These are phyloP conservation scores for Origma solitaria DNA, from an alignment of 2,113 vertebrate genomes.

Conservation along the genomic window DNA sequence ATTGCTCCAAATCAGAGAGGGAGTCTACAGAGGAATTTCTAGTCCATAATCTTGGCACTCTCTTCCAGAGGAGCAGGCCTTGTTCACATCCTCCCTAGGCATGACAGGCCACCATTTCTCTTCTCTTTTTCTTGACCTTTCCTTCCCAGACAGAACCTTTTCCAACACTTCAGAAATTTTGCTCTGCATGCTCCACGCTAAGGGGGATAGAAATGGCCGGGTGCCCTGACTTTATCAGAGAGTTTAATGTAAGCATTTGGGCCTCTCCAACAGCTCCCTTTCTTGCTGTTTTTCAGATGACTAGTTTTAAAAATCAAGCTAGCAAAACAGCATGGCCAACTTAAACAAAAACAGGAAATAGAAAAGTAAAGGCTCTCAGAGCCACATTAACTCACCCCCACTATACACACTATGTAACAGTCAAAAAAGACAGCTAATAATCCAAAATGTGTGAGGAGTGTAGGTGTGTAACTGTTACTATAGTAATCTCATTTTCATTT, in stretches of 20 bases:
- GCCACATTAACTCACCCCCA: neutral
- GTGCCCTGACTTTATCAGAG: neutral
- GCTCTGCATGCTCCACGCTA: neutral
- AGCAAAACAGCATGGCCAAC: conserved; percentile 1
- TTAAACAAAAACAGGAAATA: conserved; percentile 46
- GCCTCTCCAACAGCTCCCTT: neutral
- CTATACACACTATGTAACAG: neutral
- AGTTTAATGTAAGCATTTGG: neutral
- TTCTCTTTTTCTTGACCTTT: neutral
- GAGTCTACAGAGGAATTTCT: conserved; percentile 9
- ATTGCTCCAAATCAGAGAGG: neutral
- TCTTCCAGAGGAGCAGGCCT: neutral
- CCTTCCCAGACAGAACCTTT: neutral
- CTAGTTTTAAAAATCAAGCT: neutral
- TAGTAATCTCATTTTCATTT: conserved; percentile 39
- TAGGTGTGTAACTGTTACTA: conserved; percentile 46
- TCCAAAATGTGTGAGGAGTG: conserved; percentile 16
- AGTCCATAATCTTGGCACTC: neutral
- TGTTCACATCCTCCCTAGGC: neutral
- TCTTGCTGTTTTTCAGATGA: neutral
- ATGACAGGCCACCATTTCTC: neutral
- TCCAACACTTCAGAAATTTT: neutral
- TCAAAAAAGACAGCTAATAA: conserved; percentile 24
- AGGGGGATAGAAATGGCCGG: neutral
- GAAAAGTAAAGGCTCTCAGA: conserved; percentile 26